Conservation (phyloP, 1,140 invertebrate species). For the Penaeus japonicus region DNA sequence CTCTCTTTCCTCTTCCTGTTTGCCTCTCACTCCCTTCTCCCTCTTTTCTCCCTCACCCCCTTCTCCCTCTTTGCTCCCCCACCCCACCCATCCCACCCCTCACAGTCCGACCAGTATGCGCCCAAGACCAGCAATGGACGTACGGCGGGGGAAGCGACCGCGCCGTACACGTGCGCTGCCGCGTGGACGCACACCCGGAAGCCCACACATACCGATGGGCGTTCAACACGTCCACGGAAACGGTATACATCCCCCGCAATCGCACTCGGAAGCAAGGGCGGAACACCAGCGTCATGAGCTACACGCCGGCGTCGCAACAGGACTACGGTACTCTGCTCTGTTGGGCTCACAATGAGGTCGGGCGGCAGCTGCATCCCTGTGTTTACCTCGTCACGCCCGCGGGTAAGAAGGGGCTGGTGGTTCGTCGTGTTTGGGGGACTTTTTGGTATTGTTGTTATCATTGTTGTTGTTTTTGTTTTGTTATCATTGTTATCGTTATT, state of each 20-base stretch:
- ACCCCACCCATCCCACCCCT: background rate
- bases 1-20: background rate
- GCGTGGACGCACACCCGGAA: slow-evolving; percentile 41
- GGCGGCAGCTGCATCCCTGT: slow-evolving; percentile 80
- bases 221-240: slow-evolving; percentile 39
- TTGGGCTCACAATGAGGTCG: slow-evolving; percentile 84
- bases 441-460: background rate
- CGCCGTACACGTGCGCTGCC: slow-evolving; percentile 13
- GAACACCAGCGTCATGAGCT: slow-evolving; percentile 69
- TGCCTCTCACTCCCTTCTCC: background rate
- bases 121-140: background rate
- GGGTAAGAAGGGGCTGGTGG: slow-evolving; percentile 74
- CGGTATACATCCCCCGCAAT: background rate
- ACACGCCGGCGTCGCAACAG: slow-evolving; percentile 82
- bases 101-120: background rate
- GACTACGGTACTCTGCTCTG: slow-evolving; percentile 84
- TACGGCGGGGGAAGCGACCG: background rate
- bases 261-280: background rate
- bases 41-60: background rate
- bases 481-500: too few relatives aligned
- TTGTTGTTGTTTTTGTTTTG: too few relatives aligned
- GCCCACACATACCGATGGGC: slow-evolving; percentile 40
- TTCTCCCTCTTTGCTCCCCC: background rate
- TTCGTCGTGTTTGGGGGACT: background rate
- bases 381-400: slow-evolving; percentile 81